Evolutionary conservation across 1,140 invertebrate genomes (phyloP).

Genomic region (Meteorus sp.): DNA sequence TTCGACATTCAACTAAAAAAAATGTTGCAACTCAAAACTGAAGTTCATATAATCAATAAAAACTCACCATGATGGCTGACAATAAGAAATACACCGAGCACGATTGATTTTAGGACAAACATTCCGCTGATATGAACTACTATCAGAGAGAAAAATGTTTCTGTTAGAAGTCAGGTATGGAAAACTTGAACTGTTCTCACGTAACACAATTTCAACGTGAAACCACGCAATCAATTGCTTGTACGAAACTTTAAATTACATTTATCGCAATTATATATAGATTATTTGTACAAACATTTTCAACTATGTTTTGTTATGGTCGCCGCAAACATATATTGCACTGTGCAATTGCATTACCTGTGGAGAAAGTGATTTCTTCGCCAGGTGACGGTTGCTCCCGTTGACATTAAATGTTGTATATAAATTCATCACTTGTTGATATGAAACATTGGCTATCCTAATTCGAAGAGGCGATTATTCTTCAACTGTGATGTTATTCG

Average conservation of each 20-base stretch:
- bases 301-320: constrained; percentile 4
- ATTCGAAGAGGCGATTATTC: too few relatives aligned
- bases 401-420: background rate
- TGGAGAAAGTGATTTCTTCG: background rate
- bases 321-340: background rate
- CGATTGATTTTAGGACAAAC: too few relatives aligned
- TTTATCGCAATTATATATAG: constrained; percentile 7
- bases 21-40: too few relatives aligned
- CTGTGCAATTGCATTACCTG: background rate
- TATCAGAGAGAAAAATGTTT: too few relatives aligned
- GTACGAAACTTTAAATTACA: constrained; percentile 15
- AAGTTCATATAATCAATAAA: background rate
- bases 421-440: background rate
- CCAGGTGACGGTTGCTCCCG: background rate
- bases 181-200: too few relatives aligned
- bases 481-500: too few relatives aligned
- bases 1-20: background rate
- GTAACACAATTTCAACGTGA: background rate
- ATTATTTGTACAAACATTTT: background rate
- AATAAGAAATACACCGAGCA: too few relatives aligned
- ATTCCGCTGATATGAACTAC: too few relatives aligned
- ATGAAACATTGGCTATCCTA: too few relatives aligned
- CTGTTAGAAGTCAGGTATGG: too few relatives aligned
- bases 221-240: background rate
- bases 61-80: background rate